Percentiles rank a stretch among this genome's conserved stretches.
Conservation (phyloP, 2,113 vertebrate species). For the Pygoscelis adeliae region DNA sequence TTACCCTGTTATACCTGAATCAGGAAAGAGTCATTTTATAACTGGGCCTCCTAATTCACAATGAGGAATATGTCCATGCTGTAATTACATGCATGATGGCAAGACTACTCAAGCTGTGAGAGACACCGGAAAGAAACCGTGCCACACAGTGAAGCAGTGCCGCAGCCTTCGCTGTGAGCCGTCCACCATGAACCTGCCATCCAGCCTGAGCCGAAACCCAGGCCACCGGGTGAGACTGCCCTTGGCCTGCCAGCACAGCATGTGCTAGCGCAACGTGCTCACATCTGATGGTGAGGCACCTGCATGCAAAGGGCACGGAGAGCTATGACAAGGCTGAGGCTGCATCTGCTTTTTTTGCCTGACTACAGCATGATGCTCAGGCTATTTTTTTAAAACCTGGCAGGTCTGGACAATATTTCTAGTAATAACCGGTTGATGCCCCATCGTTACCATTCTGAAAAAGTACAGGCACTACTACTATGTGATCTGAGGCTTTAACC, state of each 20-base stretch:
- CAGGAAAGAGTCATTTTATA: background rate
- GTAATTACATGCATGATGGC: background rate
- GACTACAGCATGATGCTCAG: background rate
- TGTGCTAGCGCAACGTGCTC: background rate
- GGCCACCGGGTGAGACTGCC: background rate
- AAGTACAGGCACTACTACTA: background rate
- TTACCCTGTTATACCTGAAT: background rate
- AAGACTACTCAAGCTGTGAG: background rate
- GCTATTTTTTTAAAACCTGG: background rate
- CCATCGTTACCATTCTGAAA: background rate
- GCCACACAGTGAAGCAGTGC: background rate
- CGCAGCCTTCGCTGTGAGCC: background rate
- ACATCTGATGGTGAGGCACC: background rate
- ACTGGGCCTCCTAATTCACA: background rate
- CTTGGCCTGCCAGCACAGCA: background rate
- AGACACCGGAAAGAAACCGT: background rate
- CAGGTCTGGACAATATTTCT: background rate
- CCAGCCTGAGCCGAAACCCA: background rate
- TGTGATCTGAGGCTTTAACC: background rate
- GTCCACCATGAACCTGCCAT: background rate
- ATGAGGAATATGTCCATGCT: background rate
- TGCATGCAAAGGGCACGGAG: accelerated
- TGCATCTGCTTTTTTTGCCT: background rate
- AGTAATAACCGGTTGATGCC: background rate
- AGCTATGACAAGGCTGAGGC: background rate